Evolutionary conservation across 1,140 invertebrate species (phyloP).

Genomic region (Temnothorax nylanderi): DNA sequence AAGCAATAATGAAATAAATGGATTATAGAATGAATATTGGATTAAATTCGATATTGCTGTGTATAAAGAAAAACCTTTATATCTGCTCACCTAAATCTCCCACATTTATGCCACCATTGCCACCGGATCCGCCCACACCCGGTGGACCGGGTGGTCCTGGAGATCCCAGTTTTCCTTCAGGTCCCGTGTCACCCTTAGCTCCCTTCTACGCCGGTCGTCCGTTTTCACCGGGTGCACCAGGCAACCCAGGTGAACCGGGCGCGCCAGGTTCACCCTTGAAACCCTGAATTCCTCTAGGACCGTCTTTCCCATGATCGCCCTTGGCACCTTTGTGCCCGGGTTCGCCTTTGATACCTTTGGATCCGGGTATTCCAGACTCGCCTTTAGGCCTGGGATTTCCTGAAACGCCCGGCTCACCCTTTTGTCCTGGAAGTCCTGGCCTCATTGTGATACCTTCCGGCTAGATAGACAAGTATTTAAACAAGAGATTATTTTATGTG

Average conservation of each 20-base stretch:
- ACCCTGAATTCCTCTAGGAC: conserved; percentile 84
- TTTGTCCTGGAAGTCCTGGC: conserved; percentile 91
- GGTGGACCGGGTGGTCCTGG: conserved; percentile 90
- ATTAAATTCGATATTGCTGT: background rate
- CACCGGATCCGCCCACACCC: conserved; percentile 85
- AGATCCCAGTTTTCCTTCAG: conserved; percentile 87
- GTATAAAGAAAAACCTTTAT: conserved; percentile 5
- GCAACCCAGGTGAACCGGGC: conserved; percentile 86
- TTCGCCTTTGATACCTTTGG: conserved; percentile 91
- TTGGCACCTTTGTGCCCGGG: conserved; percentile 89
- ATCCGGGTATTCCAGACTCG: conserved; percentile 90
- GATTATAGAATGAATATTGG: background rate
- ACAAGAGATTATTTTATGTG: background rate
- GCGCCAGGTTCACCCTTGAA: conserved; percentile 87
- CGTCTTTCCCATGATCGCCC: conserved; percentile 90
- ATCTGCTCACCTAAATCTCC: conserved; percentile 72
- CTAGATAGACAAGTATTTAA: conserved; percentile 59
- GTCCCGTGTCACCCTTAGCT: conserved; percentile 81
- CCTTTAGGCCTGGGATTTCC: conserved; percentile 89
- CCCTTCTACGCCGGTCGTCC: conserved; percentile 85
- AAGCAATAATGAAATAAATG: background rate
- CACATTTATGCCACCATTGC: conserved; percentile 69
- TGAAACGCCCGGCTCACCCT: conserved; percentile 89
- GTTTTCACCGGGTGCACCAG: conserved; percentile 87
- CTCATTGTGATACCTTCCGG: conserved; percentile 85